Conservation (phyloP, 2,888 invertebrate genomes). For the Spisula solida region DNA sequence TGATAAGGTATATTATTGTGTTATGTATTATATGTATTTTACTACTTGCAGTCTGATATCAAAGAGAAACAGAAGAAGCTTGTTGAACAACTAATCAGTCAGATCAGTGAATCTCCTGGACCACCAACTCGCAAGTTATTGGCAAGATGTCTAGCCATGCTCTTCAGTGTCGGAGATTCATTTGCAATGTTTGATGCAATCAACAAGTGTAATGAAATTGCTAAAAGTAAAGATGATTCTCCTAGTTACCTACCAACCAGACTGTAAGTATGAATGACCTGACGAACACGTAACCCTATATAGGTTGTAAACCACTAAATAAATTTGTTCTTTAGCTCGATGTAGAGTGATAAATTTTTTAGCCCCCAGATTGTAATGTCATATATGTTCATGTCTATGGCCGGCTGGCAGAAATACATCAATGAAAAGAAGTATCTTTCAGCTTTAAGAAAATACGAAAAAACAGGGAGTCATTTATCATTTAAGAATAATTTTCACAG, state of each 20-base stretch:
- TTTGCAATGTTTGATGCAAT: slow-evolving; percentile 98
- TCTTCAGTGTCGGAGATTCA: slow-evolving; percentile 99
- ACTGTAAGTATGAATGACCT: slow-evolving; percentile 92
- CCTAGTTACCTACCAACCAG: slow-evolving; percentile 97
- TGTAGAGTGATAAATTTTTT: too few relatives aligned
- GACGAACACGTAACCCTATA: neutral
- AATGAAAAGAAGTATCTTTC: too few relatives aligned
- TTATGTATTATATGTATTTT: slow-evolving; percentile 45
- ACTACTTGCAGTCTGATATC: slow-evolving; percentile 94
- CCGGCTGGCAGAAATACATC: too few relatives aligned
- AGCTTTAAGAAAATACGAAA: too few relatives aligned
- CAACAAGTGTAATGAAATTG: slow-evolving; percentile 98
- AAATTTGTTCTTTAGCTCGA: too few relatives aligned
- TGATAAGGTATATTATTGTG: too few relatives aligned
- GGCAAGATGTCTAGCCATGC: slow-evolving; percentile 95
- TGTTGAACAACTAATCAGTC: slow-evolving; percentile 96
- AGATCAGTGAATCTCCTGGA: slow-evolving; percentile 94
- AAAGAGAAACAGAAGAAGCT: slow-evolving; percentile 98
- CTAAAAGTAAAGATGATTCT: slow-evolving; percentile 98
- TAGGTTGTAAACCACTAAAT: too few relatives aligned
- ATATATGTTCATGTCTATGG: too few relatives aligned
- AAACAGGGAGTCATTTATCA: too few relatives aligned
- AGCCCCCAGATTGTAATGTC: too few relatives aligned
- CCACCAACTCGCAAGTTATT: slow-evolving; percentile 97
- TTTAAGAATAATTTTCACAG: too few relatives aligned